phyloP scores from a whole-genome alignment of 64 coral and sea anemone genomes.

The Pocillopora verrucosa region DNA sequence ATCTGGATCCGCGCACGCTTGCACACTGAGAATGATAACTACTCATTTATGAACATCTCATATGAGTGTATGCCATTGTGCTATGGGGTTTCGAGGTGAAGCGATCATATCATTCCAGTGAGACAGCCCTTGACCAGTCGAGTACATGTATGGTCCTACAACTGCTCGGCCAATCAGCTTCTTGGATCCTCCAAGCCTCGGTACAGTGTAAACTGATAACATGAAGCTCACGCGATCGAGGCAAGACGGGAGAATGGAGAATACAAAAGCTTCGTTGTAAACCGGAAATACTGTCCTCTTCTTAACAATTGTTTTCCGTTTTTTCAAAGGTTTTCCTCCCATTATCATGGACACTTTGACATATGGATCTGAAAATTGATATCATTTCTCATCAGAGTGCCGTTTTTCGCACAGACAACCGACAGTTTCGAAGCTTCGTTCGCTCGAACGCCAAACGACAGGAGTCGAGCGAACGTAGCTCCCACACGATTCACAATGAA shows the following conservation, averaged over 20 bases:
- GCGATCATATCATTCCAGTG: slow-evolving; percentile 95
- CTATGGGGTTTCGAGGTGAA: slow-evolving; percentile 71
- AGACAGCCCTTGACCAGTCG: slow-evolving; percentile 72
- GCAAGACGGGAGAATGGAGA: slow-evolving; percentile 56
- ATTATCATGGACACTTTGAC: slow-evolving; percentile 90
- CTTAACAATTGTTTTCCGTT: slow-evolving; percentile 66
- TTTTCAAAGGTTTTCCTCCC: slow-evolving; percentile 80
- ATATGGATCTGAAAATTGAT: slow-evolving; percentile 64
- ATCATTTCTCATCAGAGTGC: neutral
- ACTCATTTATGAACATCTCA: neutral
- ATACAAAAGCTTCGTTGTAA: slow-evolving; percentile 89
- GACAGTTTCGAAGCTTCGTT: too few relatives aligned
- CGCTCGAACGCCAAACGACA: too few relatives aligned
- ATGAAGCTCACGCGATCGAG: slow-evolving; percentile 82
- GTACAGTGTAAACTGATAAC: slow-evolving; percentile 60
- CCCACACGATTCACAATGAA: too few relatives aligned
- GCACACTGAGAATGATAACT: neutral
- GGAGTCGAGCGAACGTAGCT: too few relatives aligned
- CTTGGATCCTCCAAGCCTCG: slow-evolving; percentile 60
- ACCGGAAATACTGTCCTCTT: slow-evolving; percentile 63
- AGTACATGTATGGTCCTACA: slow-evolving; percentile 92
- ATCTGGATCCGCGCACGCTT: neutral
- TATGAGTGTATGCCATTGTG: slow-evolving; percentile 93
- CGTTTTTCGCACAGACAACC: too few relatives aligned
- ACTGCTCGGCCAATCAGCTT: slow-evolving; percentile 81